These are phyloP conservation scores for Nerophis ophidion DNA, from an alignment of 2,113 vertebrate species.

Conservation along the genomic window DNA sequence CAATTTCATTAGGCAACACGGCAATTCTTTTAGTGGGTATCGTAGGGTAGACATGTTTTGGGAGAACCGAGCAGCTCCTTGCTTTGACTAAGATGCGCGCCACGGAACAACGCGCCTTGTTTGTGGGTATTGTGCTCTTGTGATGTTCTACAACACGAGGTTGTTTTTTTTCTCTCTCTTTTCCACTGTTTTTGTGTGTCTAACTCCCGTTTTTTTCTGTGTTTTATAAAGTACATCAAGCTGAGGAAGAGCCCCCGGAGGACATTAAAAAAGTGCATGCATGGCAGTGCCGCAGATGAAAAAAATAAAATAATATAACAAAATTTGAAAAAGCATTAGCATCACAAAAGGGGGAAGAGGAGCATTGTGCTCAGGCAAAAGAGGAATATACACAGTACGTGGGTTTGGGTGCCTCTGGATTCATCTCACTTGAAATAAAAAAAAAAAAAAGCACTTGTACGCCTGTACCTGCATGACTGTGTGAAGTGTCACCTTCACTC, in stretches of 20 bases:
- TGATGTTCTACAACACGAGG: background rate
- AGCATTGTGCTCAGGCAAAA: conserved; percentile 9
- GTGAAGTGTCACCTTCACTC: background rate
- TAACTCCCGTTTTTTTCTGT: background rate
- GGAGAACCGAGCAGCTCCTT: background rate
- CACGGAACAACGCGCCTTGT: background rate
- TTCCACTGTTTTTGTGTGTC: background rate
- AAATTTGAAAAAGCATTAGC: conserved; percentile 18
- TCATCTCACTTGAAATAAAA: conserved; percentile 13
- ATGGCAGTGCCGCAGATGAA: conserved; percentile 5
- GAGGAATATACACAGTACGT: conserved; percentile 3
- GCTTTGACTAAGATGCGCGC: background rate
- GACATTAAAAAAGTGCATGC: conserved; percentile 26
- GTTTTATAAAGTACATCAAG: conserved; percentile 17
- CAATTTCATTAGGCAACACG: conserved; percentile 10
- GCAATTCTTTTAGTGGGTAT: conserved; percentile 12
- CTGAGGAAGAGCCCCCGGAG: conserved; percentile 24
- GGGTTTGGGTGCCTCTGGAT: conserved; percentile 11
- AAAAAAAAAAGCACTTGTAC: conserved; percentile 7
- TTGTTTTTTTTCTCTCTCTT: conserved; percentile 5
- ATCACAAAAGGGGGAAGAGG: conserved; percentile 22
- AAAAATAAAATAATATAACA: background rate
- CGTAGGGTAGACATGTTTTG: background rate
- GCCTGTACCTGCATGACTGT: conserved; percentile 7
- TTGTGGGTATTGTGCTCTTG: background rate